Evolutionary conservation across 2,888 invertebrate genomes (phyloP).

Genomic region (Mycalesis mineus): DNA sequence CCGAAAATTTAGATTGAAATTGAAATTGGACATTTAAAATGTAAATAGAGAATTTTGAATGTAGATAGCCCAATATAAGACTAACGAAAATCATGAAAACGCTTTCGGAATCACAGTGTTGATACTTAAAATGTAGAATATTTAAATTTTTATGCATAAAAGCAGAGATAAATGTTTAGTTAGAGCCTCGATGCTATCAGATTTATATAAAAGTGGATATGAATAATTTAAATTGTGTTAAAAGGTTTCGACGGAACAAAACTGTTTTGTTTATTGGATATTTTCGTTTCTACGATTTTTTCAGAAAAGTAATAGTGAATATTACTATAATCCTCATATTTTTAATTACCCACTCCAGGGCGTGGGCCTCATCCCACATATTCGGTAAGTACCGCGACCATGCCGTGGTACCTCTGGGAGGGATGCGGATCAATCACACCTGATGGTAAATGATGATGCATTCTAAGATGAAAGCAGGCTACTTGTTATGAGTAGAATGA

Average conservation of each 20-base stretch:
- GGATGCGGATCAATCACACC: too few species aligned
- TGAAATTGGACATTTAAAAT: neutral
- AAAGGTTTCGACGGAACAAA: neutral
- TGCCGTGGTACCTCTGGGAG: too few species aligned
- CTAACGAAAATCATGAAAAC: neutral
- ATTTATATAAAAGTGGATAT: neutral
- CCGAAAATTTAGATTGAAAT: neutral
- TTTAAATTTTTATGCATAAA: neutral
- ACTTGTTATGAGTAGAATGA: too few species aligned
- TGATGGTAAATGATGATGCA: too few species aligned
- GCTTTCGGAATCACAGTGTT: neutral
- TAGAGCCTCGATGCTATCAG: neutral
- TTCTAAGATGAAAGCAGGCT: too few species aligned
- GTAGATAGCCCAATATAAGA: neutral
- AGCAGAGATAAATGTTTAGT: neutral
- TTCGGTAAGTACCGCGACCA: too few species aligned
- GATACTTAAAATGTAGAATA: neutral
- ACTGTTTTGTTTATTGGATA: too few species aligned
- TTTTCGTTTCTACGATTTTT: too few species aligned
- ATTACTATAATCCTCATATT: too few species aligned
- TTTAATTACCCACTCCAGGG: too few species aligned
- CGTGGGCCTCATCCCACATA: too few species aligned
- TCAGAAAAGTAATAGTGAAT: too few species aligned
- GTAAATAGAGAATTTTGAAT: constrained; percentile 3
- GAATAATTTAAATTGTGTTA: constrained; percentile 4